Percentiles rank a stretch among this genome's conserved stretches.
Evolutionary conservation across 2,113 vertebrate genomes (phyloP).

Genomic region (Peromyscus leucopus): DNA sequence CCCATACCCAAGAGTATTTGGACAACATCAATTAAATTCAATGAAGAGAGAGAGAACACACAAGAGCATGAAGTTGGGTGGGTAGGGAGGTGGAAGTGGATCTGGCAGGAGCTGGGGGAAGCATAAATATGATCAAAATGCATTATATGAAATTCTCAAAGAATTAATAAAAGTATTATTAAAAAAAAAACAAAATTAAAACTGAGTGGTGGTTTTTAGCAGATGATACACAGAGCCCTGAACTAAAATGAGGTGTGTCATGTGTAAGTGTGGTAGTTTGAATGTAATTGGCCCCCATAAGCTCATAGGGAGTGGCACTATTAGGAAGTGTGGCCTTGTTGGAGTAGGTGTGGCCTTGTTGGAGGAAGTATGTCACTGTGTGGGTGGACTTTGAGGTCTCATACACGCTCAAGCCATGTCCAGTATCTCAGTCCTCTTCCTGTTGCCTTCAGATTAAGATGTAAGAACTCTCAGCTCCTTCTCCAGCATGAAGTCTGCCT

Average conservation of each 20-base stretch:
- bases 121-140: not conserved
- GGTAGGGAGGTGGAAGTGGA: not conserved
- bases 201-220: not conserved
- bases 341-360: not conserved
- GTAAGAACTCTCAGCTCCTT: not conserved
- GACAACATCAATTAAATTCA: not conserved
- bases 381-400: not conserved
- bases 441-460: not conserved
- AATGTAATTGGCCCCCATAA: not conserved
- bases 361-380: not conserved
- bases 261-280: fast-evolving
- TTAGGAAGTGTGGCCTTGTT: not conserved
- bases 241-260: fast-evolving
- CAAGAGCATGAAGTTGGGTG: not conserved
- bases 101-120: not conserved
- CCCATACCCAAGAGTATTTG: not conserved
- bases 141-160: not conserved
- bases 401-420: not conserved
- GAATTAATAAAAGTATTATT: not conserved
- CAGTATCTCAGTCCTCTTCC: not conserved
- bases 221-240: not conserved
- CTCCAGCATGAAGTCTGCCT: not conserved
- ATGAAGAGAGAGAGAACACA: not conserved
- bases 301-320: not conserved
- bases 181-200: not conserved